Percentiles rank a stretch among this genome's conserved stretches.
Conservation (phyloP, 2,888 invertebrate genomes). For the Pachliopta kotzebuea region DNA sequence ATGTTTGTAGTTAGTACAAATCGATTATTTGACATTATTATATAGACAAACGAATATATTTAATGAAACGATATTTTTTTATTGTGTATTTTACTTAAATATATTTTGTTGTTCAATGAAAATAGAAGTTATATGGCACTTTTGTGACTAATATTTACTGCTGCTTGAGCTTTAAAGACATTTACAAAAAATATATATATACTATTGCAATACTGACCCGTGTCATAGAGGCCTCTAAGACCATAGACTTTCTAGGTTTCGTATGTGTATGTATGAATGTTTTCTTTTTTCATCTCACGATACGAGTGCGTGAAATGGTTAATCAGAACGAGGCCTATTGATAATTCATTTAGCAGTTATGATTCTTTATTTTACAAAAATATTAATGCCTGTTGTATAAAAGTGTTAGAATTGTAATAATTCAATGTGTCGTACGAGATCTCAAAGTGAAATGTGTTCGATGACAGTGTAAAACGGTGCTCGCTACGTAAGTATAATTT, state of each 20-base stretch:
- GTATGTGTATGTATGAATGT: slow-evolving; percentile 39
- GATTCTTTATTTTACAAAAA: slow-evolving; percentile 42
- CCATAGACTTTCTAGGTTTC: slow-evolving; percentile 38
- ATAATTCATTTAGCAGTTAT: slow-evolving; percentile 45
- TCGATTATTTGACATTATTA: too few species aligned
- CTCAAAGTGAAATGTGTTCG: slow-evolving; percentile 70
- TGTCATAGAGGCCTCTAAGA: slow-evolving; percentile 5
- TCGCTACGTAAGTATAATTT: slow-evolving; percentile 72
- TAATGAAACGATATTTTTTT: not conserved
- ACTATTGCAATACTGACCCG: not conserved
- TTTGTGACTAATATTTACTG: slow-evolving; percentile 4
- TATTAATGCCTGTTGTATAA: slow-evolving; percentile 42
- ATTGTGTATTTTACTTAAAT: not conserved
- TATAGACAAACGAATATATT: too few species aligned
- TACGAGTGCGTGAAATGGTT: slow-evolving; percentile 56
- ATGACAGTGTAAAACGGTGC: slow-evolving; percentile 75
- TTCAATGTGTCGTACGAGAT: slow-evolving; percentile 56
- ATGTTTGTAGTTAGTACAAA: too few species aligned
- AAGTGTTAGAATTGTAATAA: slow-evolving; percentile 44
- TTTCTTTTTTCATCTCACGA: slow-evolving; percentile 61
- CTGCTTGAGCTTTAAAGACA: too few species aligned
- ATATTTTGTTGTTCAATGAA: not conserved
- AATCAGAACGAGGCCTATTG: slow-evolving; percentile 51
- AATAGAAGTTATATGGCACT: not conserved
- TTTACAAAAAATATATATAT: too few species aligned